Percentiles rank a stretch among this genome's conserved stretches.
These are phyloP conservation scores for Cephus runcator DNA, from an alignment of 2,888 invertebrate species.

Conservation along the genomic window DNA sequence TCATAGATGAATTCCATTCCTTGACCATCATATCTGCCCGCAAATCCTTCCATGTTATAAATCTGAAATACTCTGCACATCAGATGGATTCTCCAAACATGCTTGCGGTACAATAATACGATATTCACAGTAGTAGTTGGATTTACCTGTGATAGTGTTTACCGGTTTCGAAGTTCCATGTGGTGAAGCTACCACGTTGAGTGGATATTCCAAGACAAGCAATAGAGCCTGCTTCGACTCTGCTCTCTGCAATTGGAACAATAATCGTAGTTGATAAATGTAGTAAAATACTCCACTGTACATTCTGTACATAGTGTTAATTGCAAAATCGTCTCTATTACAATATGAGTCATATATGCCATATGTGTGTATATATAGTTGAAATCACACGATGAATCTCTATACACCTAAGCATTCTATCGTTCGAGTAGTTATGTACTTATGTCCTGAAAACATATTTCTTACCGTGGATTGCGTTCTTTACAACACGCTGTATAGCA, in stretches of 20 bases:
- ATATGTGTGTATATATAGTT: not conserved
- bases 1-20: conserved; percentile 81
- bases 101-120: not conserved
- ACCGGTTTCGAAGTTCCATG: conserved; percentile 83
- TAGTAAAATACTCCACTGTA: not conserved
- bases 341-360: too few relatives aligned
- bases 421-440: not conserved
- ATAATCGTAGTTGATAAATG: not conserved
- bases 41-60: conserved; percentile 92
- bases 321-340: not conserved
- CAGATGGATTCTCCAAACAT: not conserved
- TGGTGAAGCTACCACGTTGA: conserved; percentile 84
- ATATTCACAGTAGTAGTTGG: not conserved
- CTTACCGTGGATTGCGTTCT: conserved; percentile 76
- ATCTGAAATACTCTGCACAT: conserved; percentile 51
- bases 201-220: conserved; percentile 85
- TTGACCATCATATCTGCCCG: conserved; percentile 79
- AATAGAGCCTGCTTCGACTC: conserved; percentile 74
- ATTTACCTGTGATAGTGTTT: conserved; percentile 77
- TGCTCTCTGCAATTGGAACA: conserved; percentile 71
- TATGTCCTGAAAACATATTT: conserved; percentile 1
- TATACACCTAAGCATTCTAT: not conserved
- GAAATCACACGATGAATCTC: not conserved
- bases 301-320: not conserved
- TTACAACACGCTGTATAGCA: conserved; percentile 75